Conservation (phyloP, 2,888 invertebrate genomes). For the Notodromas monacha region DNA sequence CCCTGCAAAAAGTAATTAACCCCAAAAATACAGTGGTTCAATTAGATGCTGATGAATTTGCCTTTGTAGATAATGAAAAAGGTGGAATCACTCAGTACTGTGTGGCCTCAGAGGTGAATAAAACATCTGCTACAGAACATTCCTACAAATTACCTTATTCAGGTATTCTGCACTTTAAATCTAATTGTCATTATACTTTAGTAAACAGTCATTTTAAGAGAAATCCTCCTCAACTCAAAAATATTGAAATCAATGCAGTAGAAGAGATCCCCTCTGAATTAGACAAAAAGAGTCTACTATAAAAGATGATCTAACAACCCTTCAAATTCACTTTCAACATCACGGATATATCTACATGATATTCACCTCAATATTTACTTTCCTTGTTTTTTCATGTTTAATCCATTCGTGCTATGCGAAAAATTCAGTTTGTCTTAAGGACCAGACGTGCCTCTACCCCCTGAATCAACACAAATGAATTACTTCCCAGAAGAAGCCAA, state of each 20-base stretch:
- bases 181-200: slow-evolving; percentile 4
- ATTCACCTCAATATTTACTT: slow-evolving; percentile 1
- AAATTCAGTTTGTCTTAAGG: slow-evolving; percentile 4
- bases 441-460: slow-evolving; percentile 4
- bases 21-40: slow-evolving; percentile 4
- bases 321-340: slow-evolving; percentile 4
- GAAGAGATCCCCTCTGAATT: slow-evolving; percentile 4
- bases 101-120: slow-evolving; percentile 4
- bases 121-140: slow-evolving; percentile 2
- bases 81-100: slow-evolving; percentile 2
- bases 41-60: slow-evolving; percentile 4
- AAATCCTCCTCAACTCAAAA: slow-evolving; percentile 4
- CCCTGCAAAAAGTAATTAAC: too few species aligned
- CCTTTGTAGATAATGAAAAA: slow-evolving; percentile 1
- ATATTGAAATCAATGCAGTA: slow-evolving; percentile 4
- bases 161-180: slow-evolving; percentile 4
- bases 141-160: slow-evolving; percentile 4
- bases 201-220: slow-evolving; percentile 1
- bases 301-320: slow-evolving; percentile 4
- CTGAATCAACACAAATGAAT: too few species aligned
- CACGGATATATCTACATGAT: slow-evolving; percentile 4
- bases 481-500: too few species aligned
- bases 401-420: slow-evolving; percentile 4
- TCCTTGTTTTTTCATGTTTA: slow-evolving; percentile 4
- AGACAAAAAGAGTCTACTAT: slow-evolving; percentile 4